A percentile compares a stretch with the other conserved stretches of the same genome.
Conservation (phyloP, 2,888 invertebrate species). For the Scaptomyza tumidula region DNA sequence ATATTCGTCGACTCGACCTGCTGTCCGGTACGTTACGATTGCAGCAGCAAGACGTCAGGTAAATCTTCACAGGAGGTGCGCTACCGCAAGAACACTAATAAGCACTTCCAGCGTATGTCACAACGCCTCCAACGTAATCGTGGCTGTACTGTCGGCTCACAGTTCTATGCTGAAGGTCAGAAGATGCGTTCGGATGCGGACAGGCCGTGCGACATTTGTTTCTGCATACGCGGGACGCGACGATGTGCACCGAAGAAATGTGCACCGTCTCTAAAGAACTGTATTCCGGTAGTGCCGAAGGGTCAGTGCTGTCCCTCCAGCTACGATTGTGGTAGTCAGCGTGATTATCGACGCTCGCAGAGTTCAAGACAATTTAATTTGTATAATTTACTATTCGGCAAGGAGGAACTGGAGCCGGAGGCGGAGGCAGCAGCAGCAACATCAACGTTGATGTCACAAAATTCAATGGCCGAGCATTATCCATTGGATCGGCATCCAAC, state of each 20-base stretch:
- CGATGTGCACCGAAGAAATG: constrained; percentile 91
- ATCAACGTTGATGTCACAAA: constrained; percentile 43
- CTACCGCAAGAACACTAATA: constrained; percentile 80
- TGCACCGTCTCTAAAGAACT: constrained; percentile 90
- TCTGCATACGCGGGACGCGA: constrained; percentile 90
- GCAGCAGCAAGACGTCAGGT: constrained; percentile 83
- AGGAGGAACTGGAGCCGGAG: constrained; percentile 66
- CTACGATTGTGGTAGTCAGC: constrained; percentile 90
- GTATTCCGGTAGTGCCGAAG: constrained; percentile 89
- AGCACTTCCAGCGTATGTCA: constrained; percentile 82
- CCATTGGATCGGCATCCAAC: constrained; percentile 79
- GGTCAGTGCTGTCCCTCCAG: constrained; percentile 94
- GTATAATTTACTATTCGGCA: constrained; percentile 82
- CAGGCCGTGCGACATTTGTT: constrained; percentile 90
- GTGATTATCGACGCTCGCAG: constrained; percentile 81
- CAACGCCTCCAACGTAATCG: constrained; percentile 82
- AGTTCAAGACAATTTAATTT: constrained; percentile 83
- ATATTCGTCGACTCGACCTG: constrained; percentile 86
- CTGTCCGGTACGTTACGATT: constrained; percentile 93
- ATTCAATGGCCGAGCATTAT: constrained; percentile 70
- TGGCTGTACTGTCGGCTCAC: constrained; percentile 87
- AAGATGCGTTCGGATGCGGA: constrained; percentile 86
- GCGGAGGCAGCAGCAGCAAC: constrained; percentile 39
- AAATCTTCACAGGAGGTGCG: constrained; percentile 82
- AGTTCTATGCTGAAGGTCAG: constrained; percentile 89